Conservation (phyloP, 23 tunicate genomes). For the Halocynthia aurantium region DNA sequence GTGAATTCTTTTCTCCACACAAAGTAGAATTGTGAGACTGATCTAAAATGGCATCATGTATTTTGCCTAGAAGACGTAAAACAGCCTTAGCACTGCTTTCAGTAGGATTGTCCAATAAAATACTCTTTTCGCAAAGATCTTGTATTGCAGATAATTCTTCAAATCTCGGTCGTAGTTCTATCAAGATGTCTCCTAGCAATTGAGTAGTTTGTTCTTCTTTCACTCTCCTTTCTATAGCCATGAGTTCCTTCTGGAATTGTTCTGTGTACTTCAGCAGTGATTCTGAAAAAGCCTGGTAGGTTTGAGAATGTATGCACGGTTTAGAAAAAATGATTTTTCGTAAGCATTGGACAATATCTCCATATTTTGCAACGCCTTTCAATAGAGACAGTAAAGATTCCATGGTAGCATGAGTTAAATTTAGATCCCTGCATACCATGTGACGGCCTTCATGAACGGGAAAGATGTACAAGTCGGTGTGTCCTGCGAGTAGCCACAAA, state of each 20-base stretch:
- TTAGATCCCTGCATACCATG: slow-evolving; percentile 7
- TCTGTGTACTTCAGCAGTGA: slow-evolving; percentile 30
- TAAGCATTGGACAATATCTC: slow-evolving; percentile 29
- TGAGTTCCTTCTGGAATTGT: slow-evolving; percentile 24
- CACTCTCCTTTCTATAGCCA: slow-evolving; percentile 26
- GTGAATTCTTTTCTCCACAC: not conserved
- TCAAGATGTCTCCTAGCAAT: slow-evolving; percentile 30
- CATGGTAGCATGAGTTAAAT: slow-evolving; percentile 30
- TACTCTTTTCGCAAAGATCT: slow-evolving; percentile 29
- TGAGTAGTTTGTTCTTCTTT: slow-evolving; percentile 26
- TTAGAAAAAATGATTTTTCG: slow-evolving; percentile 19
- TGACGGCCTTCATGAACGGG: slow-evolving; percentile 25
- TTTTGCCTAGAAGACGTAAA: slow-evolving; percentile 32
- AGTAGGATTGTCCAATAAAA: slow-evolving; percentile 21
- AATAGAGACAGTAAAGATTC: slow-evolving; percentile 15
- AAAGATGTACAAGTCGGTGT: slow-evolving; percentile 44
- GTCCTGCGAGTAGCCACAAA: slow-evolving; percentile 64
- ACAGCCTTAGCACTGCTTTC: slow-evolving; percentile 39
- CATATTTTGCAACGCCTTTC: slow-evolving; percentile 29
- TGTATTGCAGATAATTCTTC: slow-evolving; percentile 19
- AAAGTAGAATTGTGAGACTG: not conserved
- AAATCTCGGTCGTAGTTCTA: slow-evolving; percentile 15
- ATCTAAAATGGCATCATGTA: slow-evolving; percentile 34
- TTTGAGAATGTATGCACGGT: slow-evolving; percentile 23
- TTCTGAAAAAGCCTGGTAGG: slow-evolving; percentile 79